phyloP scores from a whole-genome alignment of 2,797 vertebrate genomes.

The Trachops cirrhosus region DNA sequence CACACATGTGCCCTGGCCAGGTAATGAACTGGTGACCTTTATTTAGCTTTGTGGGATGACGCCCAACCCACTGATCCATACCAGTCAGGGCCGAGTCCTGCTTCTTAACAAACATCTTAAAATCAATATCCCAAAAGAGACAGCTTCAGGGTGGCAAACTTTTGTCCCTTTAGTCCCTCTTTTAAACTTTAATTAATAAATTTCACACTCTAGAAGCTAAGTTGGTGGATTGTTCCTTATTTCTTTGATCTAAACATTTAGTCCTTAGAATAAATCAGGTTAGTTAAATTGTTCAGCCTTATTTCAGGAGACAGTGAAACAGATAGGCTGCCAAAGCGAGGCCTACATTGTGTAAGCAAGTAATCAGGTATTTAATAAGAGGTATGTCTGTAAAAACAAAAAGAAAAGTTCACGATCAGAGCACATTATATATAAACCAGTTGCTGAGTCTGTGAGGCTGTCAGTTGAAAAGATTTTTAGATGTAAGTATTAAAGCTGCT shows the following conservation, averaged over 20 bases:
- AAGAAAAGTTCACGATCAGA: not conserved
- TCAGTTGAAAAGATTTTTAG: not conserved
- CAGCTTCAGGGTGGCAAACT: not conserved
- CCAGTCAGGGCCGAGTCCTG: no score
- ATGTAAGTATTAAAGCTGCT: not conserved
- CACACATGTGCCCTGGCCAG: no score
- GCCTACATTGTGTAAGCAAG: no score
- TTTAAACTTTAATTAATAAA: not conserved
- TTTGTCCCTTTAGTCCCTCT: not conserved
- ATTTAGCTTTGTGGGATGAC: no score
- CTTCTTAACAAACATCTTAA: no score
- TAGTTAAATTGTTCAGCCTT: not conserved
- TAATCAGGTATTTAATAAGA: not conserved
- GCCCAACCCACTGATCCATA: no score
- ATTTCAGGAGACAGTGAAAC: not conserved
- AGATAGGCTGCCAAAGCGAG: not conserved
- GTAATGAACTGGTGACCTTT: no score
- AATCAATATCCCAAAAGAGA: no score
- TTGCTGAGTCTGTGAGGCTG: not conserved
- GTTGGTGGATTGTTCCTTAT: not conserved
- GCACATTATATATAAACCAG: not conserved
- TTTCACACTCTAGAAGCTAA: not conserved
- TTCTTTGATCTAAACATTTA: not conserved
- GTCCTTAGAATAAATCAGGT: not conserved
- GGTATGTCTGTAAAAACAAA: not conserved